phyloP scores from a whole-genome alignment of 2,888 invertebrate genomes.

The Pantelozetes paolii region DNA sequence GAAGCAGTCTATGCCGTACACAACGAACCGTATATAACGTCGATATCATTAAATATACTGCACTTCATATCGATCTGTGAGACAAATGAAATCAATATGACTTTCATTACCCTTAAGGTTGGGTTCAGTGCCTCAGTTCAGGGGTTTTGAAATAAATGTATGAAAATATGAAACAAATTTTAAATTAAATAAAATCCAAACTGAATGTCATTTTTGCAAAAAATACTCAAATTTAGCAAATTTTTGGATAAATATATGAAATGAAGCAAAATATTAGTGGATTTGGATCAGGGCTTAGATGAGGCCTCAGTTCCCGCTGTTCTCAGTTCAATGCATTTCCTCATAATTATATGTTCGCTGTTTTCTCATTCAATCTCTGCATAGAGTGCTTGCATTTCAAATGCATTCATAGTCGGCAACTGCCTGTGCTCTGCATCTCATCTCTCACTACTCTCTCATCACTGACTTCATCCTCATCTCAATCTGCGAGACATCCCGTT shows the following conservation, averaged over 20 bases:
- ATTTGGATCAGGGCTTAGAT: neutral
- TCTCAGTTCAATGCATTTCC: constrained; percentile 3
- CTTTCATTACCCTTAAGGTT: neutral
- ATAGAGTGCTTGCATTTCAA: constrained; percentile 5
- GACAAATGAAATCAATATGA: constrained; percentile 16
- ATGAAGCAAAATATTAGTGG: neutral
- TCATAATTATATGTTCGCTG: constrained; percentile 18
- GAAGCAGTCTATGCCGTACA: neutral
- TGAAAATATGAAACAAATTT: too few relatives aligned
- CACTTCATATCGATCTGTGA: constrained; percentile 21
- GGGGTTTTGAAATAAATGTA: too few relatives aligned
- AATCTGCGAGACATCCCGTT: constrained; percentile 27
- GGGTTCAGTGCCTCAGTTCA: neutral
- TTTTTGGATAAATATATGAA: neutral
- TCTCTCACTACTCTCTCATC: neutral
- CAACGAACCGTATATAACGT: neutral
- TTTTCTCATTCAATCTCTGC: neutral
- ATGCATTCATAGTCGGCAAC: constrained; percentile 1
- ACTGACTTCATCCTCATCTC: constrained; percentile 26
- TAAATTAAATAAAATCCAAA: constrained; percentile 6
- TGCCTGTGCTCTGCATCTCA: constrained; percentile 9
- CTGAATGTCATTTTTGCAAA: too few relatives aligned
- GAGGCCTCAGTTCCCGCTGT: constrained; percentile 6
- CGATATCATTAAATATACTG: neutral
- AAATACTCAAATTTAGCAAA: neutral